These are phyloP conservation scores for Cataglyphis cursor DNA, from an alignment of 2,888 invertebrate species.

Conservation along the genomic window DNA sequence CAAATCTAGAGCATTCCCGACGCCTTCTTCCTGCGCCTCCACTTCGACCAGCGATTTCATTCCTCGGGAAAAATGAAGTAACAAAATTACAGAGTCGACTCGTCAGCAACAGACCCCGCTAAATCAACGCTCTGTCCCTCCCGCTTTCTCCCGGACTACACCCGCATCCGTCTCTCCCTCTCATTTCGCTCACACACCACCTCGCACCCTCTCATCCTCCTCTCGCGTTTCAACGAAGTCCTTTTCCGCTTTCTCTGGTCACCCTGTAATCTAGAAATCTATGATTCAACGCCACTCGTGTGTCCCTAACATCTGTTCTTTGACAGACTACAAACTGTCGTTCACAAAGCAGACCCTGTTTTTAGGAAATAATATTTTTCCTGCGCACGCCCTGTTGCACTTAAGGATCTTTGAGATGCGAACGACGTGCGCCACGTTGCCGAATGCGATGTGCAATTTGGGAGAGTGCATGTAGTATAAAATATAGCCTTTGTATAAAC, in stretches of 20 bases:
- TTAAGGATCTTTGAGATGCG: slow-evolving; percentile 11
- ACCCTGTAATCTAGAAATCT: slow-evolving; percentile 83
- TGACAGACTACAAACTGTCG: slow-evolving; percentile 73
- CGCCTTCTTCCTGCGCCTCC: slow-evolving; percentile 32
- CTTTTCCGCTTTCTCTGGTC: slow-evolving; percentile 71
- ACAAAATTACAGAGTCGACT: slow-evolving; percentile 81
- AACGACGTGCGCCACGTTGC: slow-evolving; percentile 1
- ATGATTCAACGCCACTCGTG: slow-evolving; percentile 83
- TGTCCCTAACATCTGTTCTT: slow-evolving; percentile 79
- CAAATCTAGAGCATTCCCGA: slow-evolving; percentile 67
- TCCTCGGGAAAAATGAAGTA: slow-evolving; percentile 74
- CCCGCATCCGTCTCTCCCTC: slow-evolving; percentile 53
- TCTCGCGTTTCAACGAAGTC: slow-evolving; percentile 72
- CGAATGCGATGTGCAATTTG: slow-evolving; percentile 26
- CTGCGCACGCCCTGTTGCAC: slow-evolving; percentile 18
- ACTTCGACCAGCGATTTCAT: slow-evolving; percentile 64
- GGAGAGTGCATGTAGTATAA: slow-evolving; percentile 29
- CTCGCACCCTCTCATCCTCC: slow-evolving; percentile 61
- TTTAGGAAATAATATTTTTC: slow-evolving; percentile 74
- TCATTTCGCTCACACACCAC: slow-evolving; percentile 52
- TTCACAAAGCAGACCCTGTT: slow-evolving; percentile 71
- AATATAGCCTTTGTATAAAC: slow-evolving; percentile 14
- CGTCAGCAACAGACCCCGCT: slow-evolving; percentile 79
- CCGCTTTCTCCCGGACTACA: slow-evolving; percentile 22
- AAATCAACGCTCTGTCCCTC: slow-evolving; percentile 71